phyloP scores from a whole-genome alignment of 2,888 invertebrate genomes.

The Periphyllus acericola region DNA sequence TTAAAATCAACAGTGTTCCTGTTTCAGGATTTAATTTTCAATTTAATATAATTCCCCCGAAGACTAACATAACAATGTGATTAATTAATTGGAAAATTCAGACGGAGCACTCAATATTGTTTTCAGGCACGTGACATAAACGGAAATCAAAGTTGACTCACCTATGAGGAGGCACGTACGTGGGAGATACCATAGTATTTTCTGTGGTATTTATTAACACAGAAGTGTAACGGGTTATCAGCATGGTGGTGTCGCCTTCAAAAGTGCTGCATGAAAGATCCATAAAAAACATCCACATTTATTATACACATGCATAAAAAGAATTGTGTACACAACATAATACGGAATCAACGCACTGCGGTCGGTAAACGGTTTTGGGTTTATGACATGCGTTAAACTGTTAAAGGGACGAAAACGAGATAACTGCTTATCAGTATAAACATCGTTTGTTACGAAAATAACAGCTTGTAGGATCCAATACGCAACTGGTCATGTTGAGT shows the following conservation, averaged over 20 bases:
- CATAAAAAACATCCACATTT: constrained; percentile 17
- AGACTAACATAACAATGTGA: no score
- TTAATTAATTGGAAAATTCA: background rate
- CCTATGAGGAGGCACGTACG: constrained; percentile 56
- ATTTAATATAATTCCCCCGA: no score
- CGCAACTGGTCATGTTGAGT: background rate
- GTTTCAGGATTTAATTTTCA: no score
- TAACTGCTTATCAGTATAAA: constrained; percentile 12
- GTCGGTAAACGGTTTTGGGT: constrained; percentile 19
- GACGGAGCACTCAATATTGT: background rate
- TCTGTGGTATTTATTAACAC: constrained; percentile 47
- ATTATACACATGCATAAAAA: background rate
- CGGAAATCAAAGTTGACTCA: constrained; percentile 23
- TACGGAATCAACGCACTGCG: constrained; percentile 8
- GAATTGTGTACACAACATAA: background rate
- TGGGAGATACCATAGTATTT: constrained; percentile 54
- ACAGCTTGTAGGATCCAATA: background rate
- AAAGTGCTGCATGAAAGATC: background rate
- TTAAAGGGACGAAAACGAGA: constrained; percentile 3
- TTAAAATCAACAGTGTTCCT: no score
- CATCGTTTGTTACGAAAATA: background rate
- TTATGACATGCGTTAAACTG: constrained; percentile 1
- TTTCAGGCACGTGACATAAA: background rate
- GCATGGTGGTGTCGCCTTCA: constrained; percentile 40
- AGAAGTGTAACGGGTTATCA: constrained; percentile 57